Conservation (phyloP, 2,797 vertebrate genomes). For the Limnodromus scolopaceus region DNA sequence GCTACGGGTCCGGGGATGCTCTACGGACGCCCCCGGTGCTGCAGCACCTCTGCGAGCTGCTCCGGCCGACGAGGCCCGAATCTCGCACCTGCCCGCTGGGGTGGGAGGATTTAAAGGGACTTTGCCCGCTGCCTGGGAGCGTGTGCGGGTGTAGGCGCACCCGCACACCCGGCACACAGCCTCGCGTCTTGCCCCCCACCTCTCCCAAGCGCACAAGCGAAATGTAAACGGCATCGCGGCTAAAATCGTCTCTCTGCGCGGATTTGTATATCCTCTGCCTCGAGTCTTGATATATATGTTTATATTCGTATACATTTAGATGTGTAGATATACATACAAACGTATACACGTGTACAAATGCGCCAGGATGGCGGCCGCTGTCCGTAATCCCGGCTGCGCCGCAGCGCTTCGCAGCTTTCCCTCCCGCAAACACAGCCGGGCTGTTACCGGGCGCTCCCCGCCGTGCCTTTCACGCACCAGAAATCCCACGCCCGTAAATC, state of each 20-base stretch:
- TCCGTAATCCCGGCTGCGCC: neutral
- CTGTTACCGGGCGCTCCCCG: neutral
- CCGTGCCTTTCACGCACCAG: neutral
- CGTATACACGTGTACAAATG: neutral
- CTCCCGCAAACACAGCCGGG: neutral
- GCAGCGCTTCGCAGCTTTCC: neutral
- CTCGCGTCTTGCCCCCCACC: neutral
- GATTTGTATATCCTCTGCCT: neutral
- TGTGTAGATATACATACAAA: no score
- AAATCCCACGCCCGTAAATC: neutral
- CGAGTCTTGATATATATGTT: fast-evolving
- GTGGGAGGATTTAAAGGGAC: neutral
- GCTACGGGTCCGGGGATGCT: neutral
- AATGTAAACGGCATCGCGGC: neutral
- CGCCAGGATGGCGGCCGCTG: neutral
- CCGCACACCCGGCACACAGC: no score
- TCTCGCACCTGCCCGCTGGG: neutral
- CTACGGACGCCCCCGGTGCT: no score
- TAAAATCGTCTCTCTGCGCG: neutral
- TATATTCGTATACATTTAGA: fast-evolving
- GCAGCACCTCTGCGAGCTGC: neutral
- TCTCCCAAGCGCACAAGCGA: neutral
- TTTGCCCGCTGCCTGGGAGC: neutral
- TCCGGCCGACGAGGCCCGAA: neutral
- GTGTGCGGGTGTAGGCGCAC: fast-evolving